Evolutionary conservation across 2,888 invertebrate genomes (phyloP).

Genomic region (Epicampocera succincta): DNA sequence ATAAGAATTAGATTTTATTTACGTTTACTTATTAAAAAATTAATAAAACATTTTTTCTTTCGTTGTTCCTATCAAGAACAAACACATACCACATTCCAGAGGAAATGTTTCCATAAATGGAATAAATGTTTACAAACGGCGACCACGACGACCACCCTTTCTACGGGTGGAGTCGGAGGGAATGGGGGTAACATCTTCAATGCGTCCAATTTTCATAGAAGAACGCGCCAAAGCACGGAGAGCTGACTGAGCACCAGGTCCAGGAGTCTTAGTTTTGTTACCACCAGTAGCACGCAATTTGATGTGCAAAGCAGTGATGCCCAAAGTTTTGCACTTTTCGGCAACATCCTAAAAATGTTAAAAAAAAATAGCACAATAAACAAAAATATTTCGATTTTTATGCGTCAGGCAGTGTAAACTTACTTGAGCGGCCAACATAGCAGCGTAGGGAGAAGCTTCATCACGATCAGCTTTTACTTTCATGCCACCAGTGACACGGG

Average conservation of each 20-base stretch:
- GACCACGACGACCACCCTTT: slow-evolving; percentile 99
- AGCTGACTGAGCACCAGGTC: slow-evolving; percentile 99
- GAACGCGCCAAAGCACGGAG: slow-evolving; percentile 98
- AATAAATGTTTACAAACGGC: slow-evolving; percentile 91
- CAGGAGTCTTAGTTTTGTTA: slow-evolving; percentile 98
- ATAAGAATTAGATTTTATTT: slow-evolving; percentile 54
- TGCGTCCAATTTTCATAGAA: slow-evolving; percentile 99
- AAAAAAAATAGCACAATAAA: slow-evolving; percentile 33
- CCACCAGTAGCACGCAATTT: slow-evolving; percentile 99
- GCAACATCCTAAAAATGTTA: slow-evolving; percentile 91
- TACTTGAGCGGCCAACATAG: slow-evolving; percentile 99
- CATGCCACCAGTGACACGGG: slow-evolving; percentile 98
- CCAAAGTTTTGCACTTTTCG: slow-evolving; percentile 97
- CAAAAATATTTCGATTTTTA: neutral
- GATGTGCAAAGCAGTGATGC: slow-evolving; percentile 98
- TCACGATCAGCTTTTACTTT: slow-evolving; percentile 99
- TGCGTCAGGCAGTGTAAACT: slow-evolving; percentile 57
- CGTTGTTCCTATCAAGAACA: slow-evolving; percentile 51
- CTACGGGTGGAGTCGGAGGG: slow-evolving; percentile 99
- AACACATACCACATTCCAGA: slow-evolving; percentile 39
- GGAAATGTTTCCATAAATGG: slow-evolving; percentile 30
- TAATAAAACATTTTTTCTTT: slow-evolving; percentile 34
- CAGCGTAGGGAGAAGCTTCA: slow-evolving; percentile 99
- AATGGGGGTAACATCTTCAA: slow-evolving; percentile 99
- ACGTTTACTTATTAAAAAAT: slow-evolving; percentile 63